These are phyloP conservation scores for Azemiops feae DNA, from an alignment of 2,113 vertebrate genomes.

Conservation along the genomic window DNA sequence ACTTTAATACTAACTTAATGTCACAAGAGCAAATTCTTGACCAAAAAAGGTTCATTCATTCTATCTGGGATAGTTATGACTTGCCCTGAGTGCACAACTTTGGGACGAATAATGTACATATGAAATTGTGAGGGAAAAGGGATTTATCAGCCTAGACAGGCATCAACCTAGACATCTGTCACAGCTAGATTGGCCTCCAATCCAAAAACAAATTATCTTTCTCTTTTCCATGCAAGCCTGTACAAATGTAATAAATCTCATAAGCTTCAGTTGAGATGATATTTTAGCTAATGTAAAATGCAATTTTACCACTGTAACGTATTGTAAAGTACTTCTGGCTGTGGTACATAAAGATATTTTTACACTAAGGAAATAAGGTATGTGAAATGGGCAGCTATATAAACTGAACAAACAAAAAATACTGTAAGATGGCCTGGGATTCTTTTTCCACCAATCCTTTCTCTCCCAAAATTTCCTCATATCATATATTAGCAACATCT, in stretches of 20 bases:
- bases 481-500: neutral
- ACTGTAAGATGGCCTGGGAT: neutral
- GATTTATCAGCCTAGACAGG: no score
- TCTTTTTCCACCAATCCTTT: neutral
- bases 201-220: neutral
- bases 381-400: neutral
- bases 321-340: neutral
- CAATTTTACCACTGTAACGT: neutral
- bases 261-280: neutral
- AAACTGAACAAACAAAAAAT: neutral
- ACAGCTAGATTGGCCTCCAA: neutral
- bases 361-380: neutral
- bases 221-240: fast-evolving
- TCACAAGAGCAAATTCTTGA: fast-evolving
- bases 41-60: no score
- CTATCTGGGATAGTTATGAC: no score
- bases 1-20: neutral
- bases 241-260: neutral
- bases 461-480: neutral
- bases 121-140: no score
- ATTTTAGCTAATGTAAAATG: neutral
- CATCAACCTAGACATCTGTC: no score
- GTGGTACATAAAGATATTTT: neutral
- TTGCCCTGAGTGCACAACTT: no score
- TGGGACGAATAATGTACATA: no score